These are phyloP conservation scores for Erebia aethiops DNA, from an alignment of 2,888 invertebrate genomes.

Conservation along the genomic window DNA sequence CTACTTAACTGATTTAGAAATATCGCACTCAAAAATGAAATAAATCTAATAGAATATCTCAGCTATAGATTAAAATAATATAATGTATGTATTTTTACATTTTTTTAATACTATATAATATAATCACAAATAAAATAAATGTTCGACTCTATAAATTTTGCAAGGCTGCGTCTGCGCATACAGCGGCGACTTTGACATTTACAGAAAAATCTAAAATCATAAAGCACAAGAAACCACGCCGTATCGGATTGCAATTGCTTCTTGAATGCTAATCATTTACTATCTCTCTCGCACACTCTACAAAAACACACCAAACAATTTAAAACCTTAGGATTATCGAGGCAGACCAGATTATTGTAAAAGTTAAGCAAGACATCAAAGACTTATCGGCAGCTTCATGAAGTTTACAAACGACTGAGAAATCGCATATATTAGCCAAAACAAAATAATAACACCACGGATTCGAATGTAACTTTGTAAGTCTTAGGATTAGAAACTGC, in stretches of 20 bases:
- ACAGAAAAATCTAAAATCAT: slow-evolving; percentile 81
- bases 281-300: slow-evolving; percentile 43
- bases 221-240: slow-evolving; percentile 64
- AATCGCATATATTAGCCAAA: slow-evolving; percentile 17
- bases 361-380: slow-evolving; percentile 22
- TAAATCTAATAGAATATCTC: too few relatives aligned
- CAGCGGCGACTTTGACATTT: slow-evolving; percentile 78
- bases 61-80: too few relatives aligned
- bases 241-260: slow-evolving; percentile 75
- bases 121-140: background rate
- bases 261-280: slow-evolving; percentile 70
- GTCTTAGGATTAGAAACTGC: slow-evolving; percentile 14
- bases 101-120: too few relatives aligned
- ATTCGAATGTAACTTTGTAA: slow-evolving; percentile 23
- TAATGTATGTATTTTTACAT: too few relatives aligned
- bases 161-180: slow-evolving; percentile 47
- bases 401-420: slow-evolving; percentile 14
- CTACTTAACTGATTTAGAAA: too few relatives aligned
- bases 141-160: slow-evolving; percentile 30
- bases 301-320: slow-evolving; percentile 18
- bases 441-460: slow-evolving; percentile 17
- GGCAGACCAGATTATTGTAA: slow-evolving; percentile 7
- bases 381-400: slow-evolving; percentile 33
- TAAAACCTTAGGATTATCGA: slow-evolving; percentile 21
- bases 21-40: too few relatives aligned